Evolutionary conservation across 1,140 invertebrate species (phyloP).

Genomic region (Acromyrmex charruanus): DNA sequence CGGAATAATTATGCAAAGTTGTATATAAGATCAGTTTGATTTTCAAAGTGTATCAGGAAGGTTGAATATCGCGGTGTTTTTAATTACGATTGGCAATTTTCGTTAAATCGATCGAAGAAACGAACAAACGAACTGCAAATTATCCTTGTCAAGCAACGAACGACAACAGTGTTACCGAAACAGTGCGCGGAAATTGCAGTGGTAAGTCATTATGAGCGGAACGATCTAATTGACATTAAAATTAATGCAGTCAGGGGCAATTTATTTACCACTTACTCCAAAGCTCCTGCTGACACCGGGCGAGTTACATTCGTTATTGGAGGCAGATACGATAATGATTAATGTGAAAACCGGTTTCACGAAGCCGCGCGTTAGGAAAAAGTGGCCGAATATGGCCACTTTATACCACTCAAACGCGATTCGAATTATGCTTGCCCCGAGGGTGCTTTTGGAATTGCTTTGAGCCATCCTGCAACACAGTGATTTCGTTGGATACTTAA

Average conservation of each 20-base stretch:
- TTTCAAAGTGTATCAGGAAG: conserved; percentile 2
- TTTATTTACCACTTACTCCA: conserved; percentile 76
- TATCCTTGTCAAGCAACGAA: conserved; percentile 37
- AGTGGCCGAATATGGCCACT: conserved; percentile 72
- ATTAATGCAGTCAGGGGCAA: conserved; percentile 78
- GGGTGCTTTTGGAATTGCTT: conserved; percentile 51
- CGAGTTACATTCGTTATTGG: conserved; percentile 73
- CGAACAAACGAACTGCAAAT: conserved; percentile 20
- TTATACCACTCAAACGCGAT: conserved; percentile 63
- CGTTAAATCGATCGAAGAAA: conserved; percentile 10
- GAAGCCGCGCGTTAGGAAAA: conserved; percentile 68
- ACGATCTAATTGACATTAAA: conserved; percentile 76
- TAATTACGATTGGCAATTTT: conserved; percentile 30
- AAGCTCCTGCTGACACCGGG: conserved; percentile 71
- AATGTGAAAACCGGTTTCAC: conserved; percentile 77
- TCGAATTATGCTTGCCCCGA: conserved; percentile 66
- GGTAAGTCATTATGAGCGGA: conserved; percentile 67
- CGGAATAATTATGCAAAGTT: background rate
- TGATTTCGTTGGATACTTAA: conserved; percentile 69
- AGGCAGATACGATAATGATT: conserved; percentile 78
- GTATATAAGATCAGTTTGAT: background rate
- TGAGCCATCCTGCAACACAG: conserved; percentile 51
- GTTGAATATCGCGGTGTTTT: conserved; percentile 7
- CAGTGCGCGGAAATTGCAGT: conserved; percentile 49
- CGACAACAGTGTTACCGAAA: conserved; percentile 48